Conservation (phyloP, 2,888 invertebrate species). For the Nephrotoma guestfalica region DNA sequence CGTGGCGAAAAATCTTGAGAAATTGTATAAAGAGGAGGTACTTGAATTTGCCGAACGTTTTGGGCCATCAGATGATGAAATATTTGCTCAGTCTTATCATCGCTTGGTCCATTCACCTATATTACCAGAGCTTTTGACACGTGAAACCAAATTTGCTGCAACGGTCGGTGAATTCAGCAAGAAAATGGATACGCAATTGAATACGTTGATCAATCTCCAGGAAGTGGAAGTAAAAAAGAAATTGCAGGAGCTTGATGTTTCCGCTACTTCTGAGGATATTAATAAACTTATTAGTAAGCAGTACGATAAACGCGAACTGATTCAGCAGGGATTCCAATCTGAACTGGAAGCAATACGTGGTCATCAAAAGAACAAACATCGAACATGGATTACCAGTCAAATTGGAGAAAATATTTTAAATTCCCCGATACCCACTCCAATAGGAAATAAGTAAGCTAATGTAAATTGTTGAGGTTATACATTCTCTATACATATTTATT, state of each 20-base stretch:
- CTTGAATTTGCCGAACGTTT: conserved; percentile 69
- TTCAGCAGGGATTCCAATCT: conserved; percentile 74
- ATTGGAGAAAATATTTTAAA: conserved; percentile 27
- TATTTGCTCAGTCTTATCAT: conserved; percentile 39
- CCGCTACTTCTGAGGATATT: conserved; percentile 57
- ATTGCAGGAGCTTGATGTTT: conserved; percentile 59
- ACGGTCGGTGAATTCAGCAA: conserved; percentile 58
- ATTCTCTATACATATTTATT: not conserved
- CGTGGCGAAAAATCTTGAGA: conserved; percentile 65
- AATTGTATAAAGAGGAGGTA: conserved; percentile 66
- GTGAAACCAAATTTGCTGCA: conserved; percentile 76
- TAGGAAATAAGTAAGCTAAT: conserved; percentile 20
- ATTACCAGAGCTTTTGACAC: conserved; percentile 71
- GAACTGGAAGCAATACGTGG: conserved; percentile 72
- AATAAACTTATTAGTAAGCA: conserved; percentile 70
- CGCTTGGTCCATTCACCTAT: conserved; percentile 68
- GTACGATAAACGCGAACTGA: conserved; percentile 66
- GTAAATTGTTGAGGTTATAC: not conserved
- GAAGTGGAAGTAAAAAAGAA: conserved; percentile 80
- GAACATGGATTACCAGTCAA: conserved; percentile 63
- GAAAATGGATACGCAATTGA: conserved; percentile 57
- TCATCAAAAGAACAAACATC: conserved; percentile 72
- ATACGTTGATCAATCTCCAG: conserved; percentile 58
- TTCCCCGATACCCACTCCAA: conserved; percentile 22
- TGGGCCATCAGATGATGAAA: conserved; percentile 69